Conservation (phyloP, 2,888 invertebrate genomes). For the Idaea straminata region DNA sequence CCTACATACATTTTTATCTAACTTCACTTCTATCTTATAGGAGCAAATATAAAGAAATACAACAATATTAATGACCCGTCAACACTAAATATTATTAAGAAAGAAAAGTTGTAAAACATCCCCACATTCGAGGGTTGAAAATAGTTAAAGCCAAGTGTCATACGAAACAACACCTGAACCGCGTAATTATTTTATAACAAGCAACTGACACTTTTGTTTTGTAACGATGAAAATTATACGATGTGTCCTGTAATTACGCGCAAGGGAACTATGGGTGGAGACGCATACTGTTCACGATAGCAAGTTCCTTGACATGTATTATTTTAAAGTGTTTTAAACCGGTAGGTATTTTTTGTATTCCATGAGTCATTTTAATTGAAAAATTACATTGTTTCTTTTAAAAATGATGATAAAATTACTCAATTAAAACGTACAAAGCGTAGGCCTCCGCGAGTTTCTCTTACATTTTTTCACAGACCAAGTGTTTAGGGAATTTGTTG, state of each 20-base stretch:
- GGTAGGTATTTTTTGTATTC: not conserved
- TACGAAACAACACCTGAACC: not conserved
- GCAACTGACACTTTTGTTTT: not conserved
- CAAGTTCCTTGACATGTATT: not conserved
- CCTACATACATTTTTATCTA: no score
- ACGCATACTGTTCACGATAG: not conserved
- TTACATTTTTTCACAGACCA: no score
- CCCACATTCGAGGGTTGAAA: not conserved
- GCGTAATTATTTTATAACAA: not conserved
- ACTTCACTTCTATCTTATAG: no score
- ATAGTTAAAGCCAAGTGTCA: not conserved
- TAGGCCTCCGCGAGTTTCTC: no score
- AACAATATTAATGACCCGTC: no score
- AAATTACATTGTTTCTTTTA: no score
- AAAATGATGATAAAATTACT: no score
- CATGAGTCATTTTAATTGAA: not conserved
- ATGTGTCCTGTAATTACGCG: not conserved
- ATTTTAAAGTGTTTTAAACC: not conserved
- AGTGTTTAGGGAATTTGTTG: no score
- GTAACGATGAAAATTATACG: not conserved
- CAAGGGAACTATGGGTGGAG: not conserved
- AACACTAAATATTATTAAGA: no score
- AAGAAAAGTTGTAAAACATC: not conserved
- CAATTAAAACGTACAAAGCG: no score
- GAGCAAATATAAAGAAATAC: no score